phyloP scores from a whole-genome alignment of 2,797 vertebrate genomes.

The Chelidonichthys spinosus region DNA sequence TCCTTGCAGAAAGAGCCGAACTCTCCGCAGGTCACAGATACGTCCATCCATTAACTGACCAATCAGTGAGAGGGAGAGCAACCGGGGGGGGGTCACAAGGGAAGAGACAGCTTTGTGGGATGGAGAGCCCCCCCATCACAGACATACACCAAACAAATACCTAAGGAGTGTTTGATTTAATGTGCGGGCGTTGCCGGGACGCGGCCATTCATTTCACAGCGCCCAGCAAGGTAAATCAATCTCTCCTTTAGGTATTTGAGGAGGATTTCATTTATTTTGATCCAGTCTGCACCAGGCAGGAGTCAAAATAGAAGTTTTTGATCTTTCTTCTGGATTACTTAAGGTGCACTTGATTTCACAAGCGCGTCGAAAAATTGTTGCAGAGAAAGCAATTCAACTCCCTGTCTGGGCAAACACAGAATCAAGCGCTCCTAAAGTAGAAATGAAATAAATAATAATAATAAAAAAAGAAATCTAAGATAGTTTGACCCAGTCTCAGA shows the following conservation, averaged over 20 bases:
- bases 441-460: conserved; percentile 62
- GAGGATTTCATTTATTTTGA: conserved; percentile 77
- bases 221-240: conserved; percentile 74
- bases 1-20: conserved; percentile 47
- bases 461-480: conserved; percentile 42
- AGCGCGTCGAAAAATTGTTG: conserved; percentile 57
- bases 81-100: conserved; percentile 37
- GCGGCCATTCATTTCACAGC: conserved; percentile 24
- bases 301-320: conserved; percentile 77
- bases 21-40: conserved; percentile 53
- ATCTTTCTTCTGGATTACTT: conserved; percentile 66
- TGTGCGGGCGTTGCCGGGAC: conserved; percentile 35
- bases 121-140: conserved; percentile 64
- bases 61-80: conserved; percentile 54
- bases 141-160: conserved; percentile 79
- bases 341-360: conserved; percentile 77
- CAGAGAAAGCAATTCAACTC: conserved; percentile 60
- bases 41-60: conserved; percentile 47
- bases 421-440: conserved; percentile 80
- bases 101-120: conserved; percentile 72
- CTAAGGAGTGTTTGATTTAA: conserved; percentile 77
- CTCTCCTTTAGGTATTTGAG: conserved; percentile 77
- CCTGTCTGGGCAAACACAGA: conserved; percentile 63
- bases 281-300: conserved; percentile 75
- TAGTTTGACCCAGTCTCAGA: conserved; percentile 69